Percentiles rank a stretch among this genome's conserved stretches.
Evolutionary conservation across 2,888 invertebrate species (phyloP).

Genomic region (Heterodera filipjevi): DNA sequence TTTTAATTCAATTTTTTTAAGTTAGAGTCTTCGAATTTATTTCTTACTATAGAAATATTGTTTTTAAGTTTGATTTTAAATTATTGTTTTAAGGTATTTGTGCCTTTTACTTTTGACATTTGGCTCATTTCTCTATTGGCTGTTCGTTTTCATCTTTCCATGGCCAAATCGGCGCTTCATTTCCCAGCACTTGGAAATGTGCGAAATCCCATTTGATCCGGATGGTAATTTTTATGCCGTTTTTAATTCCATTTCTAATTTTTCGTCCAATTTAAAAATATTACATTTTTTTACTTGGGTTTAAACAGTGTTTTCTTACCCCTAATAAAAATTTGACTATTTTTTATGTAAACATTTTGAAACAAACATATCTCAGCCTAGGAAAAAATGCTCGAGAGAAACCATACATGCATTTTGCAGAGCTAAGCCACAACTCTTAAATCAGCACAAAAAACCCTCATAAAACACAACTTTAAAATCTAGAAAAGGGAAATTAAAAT

Average conservation of each 20-base stretch:
- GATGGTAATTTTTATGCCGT: slow-evolving; percentile 27
- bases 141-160: slow-evolving; percentile 51
- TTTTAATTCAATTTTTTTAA: slow-evolving; percentile 19
- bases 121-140: slow-evolving; percentile 62
- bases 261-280: slow-evolving; percentile 22
- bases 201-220: slow-evolving; percentile 63
- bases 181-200: slow-evolving; percentile 63
- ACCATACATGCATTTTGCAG: no score
- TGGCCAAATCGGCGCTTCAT: slow-evolving; percentile 56
- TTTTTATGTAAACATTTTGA: no score
- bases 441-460: no score
- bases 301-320: no score
- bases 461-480: no score
- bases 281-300: slow-evolving; percentile 5
- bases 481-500: no score
- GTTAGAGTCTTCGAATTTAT: no score
- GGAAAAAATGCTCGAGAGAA: no score
- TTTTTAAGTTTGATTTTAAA: no score
- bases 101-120: slow-evolving; percentile 54
- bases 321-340: not conserved
- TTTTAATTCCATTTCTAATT: not conserved
- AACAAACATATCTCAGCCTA: no score
- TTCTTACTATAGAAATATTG: no score
- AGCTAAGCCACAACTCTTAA: no score
- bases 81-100: slow-evolving; percentile 47